Evolutionary conservation across 1,140 invertebrate genomes (phyloP).

Genomic region (Tetragnatha versicolor): DNA sequence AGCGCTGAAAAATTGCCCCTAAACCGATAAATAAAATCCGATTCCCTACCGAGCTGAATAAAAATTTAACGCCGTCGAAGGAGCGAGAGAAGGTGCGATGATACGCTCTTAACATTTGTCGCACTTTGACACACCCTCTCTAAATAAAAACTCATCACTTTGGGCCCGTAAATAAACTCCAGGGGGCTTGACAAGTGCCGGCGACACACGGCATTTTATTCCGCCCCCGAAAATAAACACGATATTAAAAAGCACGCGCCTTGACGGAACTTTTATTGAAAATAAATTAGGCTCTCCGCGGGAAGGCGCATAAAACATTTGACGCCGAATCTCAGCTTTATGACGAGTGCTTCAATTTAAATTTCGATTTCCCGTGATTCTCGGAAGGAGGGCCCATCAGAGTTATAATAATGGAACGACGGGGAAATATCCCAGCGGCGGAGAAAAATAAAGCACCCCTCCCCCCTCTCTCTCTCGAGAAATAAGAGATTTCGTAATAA

Average conservation of each 20-base stretch:
- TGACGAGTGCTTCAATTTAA: conserved; percentile 52
- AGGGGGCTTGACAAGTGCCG: conserved; percentile 33
- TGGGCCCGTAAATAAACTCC: conserved; percentile 24
- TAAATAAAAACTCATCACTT: conserved; percentile 41
- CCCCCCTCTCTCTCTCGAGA: too few relatives aligned
- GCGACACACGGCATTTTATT: conserved; percentile 9
- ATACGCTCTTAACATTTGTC: conserved; percentile 34
- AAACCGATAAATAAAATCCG: too few relatives aligned
- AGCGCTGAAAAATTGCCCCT: too few relatives aligned
- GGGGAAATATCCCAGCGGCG: too few relatives aligned
- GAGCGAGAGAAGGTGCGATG: not conserved
- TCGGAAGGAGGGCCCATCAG: not conserved
- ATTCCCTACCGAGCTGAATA: too few relatives aligned
- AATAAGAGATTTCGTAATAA: not conserved
- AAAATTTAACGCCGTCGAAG: too few relatives aligned
- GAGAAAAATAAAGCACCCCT: too few relatives aligned
- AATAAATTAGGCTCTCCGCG: conserved; percentile 30
- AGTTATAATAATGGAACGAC: conserved; percentile 8
- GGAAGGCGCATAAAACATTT: conserved; percentile 40
- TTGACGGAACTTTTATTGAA: conserved; percentile 53
- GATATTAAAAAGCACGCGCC: conserved; percentile 42
- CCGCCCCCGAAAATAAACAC: conserved; percentile 33
- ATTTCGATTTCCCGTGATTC: conserved; percentile 46
- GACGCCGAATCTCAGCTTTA: conserved; percentile 33
- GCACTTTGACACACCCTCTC: conserved; percentile 3